These are phyloP conservation scores for Drosophila burlai DNA, from an alignment of 1,140 invertebrate genomes.

Conservation along the genomic window DNA sequence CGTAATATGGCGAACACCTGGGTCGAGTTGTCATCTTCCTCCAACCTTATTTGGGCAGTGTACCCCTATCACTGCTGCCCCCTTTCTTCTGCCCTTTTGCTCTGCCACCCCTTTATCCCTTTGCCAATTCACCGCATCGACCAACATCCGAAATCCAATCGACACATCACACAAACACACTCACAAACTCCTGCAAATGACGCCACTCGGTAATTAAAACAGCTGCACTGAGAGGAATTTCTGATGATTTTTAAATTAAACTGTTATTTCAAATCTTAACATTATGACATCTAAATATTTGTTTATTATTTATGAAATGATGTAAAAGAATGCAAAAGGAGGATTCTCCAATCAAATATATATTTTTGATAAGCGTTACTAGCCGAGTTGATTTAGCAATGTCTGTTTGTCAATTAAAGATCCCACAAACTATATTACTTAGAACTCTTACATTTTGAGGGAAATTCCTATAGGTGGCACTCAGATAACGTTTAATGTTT, in stretches of 20 bases:
- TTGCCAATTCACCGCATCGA: neutral
- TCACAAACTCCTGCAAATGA: slow-evolving; percentile 19
- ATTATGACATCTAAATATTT: neutral
- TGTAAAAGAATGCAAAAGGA: too few relatives aligned
- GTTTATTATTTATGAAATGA: neutral
- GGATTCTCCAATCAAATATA: too few relatives aligned
- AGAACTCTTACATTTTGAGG: too few relatives aligned
- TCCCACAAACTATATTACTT: too few relatives aligned
- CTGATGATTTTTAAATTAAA: too few relatives aligned
- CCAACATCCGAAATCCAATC: slow-evolving; percentile 28
- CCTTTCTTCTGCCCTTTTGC: neutral
- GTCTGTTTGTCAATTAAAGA: too few relatives aligned
- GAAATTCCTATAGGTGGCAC: neutral
- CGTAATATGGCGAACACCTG: slow-evolving; percentile 56
- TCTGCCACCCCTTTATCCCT: too few relatives aligned
- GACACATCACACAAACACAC: neutral
- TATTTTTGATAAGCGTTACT: too few relatives aligned
- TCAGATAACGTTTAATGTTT: neutral
- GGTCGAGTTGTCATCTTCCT: slow-evolving; percentile 39
- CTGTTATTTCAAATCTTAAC: neutral
- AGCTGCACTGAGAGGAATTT: slow-evolving; percentile 8
- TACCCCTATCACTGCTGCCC: neutral
- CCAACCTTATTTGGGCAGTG: slow-evolving; percentile 32
- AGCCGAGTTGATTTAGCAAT: too few relatives aligned
- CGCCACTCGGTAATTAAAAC: slow-evolving; percentile 45